Conservation (phyloP, 2,888 invertebrate species). For the Lysandra coridon region DNA sequence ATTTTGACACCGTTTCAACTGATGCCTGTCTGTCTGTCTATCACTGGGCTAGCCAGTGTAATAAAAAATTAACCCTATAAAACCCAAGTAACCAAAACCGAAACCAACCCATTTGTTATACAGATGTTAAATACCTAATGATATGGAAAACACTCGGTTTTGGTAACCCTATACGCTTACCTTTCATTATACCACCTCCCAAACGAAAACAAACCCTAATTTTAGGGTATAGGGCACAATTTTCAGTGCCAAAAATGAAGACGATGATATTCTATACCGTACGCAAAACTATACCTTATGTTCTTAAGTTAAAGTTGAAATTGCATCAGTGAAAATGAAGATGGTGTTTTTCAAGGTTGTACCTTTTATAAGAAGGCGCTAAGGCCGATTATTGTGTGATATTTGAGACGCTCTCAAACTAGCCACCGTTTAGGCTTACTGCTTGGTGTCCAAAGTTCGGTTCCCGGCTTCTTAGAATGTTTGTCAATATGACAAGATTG, state of each 20-base stretch:
- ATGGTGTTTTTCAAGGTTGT: conserved; percentile 26
- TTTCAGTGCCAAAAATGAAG: conserved; percentile 21
- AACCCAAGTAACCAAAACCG: conserved; percentile 10
- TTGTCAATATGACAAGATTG: conserved; percentile 42
- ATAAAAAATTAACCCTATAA: neutral
- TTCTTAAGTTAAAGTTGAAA: neutral
- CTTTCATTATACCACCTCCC: conserved; percentile 30
- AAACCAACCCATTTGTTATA: conserved; percentile 60
- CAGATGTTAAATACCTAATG: conserved; percentile 71
- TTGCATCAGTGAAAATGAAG: neutral
- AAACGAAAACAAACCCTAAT: conserved; percentile 46
- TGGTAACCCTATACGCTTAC: conserved; percentile 65
- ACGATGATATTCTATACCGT: conserved; percentile 26
- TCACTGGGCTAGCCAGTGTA: too few species aligned
- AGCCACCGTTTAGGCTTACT: conserved; percentile 72
- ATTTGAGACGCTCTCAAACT: conserved; percentile 51
- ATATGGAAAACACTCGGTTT: conserved; percentile 70
- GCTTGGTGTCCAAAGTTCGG: conserved; percentile 68
- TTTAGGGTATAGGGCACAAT: conserved; percentile 32
- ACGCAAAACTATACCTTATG: conserved; percentile 46
- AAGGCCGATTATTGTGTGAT: conserved; percentile 48
- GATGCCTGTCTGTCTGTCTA: too few species aligned
- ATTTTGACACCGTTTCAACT: too few species aligned
- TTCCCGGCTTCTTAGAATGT: conserved; percentile 56
- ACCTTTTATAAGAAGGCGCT: conserved; percentile 37